A percentile compares a stretch with the other conserved stretches of the same genome.
Evolutionary conservation across 2,113 vertebrate genomes (phyloP).

Genomic region (Sula dactylatra): DNA sequence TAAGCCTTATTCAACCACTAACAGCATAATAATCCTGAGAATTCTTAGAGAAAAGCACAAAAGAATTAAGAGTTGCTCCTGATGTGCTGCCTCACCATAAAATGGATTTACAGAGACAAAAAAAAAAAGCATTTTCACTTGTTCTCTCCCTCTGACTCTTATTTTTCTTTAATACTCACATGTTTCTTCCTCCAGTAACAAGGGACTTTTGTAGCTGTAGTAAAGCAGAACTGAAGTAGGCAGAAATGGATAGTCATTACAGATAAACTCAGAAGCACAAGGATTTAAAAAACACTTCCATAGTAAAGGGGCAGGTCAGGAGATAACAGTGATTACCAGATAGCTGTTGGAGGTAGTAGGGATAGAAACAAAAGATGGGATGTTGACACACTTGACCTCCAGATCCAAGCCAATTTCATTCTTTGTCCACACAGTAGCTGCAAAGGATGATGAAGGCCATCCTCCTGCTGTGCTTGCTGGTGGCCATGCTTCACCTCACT

Average conservation of each 20-base stretch:
- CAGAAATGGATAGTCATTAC: neutral
- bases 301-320: neutral
- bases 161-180: neutral
- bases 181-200: neutral
- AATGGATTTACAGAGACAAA: neutral
- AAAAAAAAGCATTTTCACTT: neutral
- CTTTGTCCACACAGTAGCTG: neutral
- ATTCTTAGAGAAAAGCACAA: neutral
- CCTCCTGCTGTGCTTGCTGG: neutral
- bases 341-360: neutral
- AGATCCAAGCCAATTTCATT: neutral
- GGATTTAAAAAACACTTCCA: neutral
- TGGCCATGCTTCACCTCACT: neutral
- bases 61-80: neutral
- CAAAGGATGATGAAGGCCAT: neutral
- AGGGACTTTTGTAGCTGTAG: neutral
- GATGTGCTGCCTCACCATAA: neutral
- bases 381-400: neutral
- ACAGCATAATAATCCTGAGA: neutral
- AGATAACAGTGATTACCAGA: neutral
- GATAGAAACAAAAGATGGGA: neutral
- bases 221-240: neutral
- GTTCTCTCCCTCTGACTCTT: neutral
- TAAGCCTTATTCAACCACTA: neutral
- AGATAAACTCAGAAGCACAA: neutral